These are phyloP conservation scores for Drosophila yakuba DNA, from an alignment of 1,140 invertebrate species.

Conservation along the genomic window DNA sequence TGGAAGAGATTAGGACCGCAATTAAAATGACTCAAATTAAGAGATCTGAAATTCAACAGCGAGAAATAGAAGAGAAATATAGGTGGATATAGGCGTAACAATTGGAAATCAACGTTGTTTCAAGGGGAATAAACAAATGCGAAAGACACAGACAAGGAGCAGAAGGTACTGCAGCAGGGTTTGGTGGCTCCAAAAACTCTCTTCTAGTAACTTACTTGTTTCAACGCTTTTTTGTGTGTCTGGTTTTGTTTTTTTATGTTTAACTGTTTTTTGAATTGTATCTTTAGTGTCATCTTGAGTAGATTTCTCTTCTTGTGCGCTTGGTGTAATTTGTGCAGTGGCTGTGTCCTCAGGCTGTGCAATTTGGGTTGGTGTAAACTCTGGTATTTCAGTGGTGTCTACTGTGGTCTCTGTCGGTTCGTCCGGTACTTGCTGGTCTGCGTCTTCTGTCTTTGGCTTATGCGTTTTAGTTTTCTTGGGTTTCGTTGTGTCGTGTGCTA, in stretches of 20 bases:
- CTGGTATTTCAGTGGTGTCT: constrained; percentile 52
- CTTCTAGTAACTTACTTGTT: constrained; percentile 83
- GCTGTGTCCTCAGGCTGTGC: constrained; percentile 80
- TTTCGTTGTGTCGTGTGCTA: constrained; percentile 36
- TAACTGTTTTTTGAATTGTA: constrained; percentile 76
- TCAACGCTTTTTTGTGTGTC: constrained; percentile 77
- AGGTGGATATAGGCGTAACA: constrained; percentile 43
- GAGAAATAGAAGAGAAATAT: constrained; percentile 32
- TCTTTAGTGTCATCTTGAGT: constrained; percentile 80
- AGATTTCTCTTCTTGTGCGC: constrained; percentile 74
- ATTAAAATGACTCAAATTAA: constrained; percentile 18
- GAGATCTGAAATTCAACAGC: constrained; percentile 23
- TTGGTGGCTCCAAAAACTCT: constrained; percentile 62
- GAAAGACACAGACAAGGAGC: constrained; percentile 71
- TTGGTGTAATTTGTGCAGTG: constrained; percentile 82
- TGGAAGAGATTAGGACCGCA: constrained; percentile 29
- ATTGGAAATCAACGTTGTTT: constrained; percentile 57
- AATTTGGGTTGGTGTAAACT: constrained; percentile 63
- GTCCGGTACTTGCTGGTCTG: constrained; percentile 45
- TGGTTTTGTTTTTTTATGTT: constrained; percentile 81
- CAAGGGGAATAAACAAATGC: constrained; percentile 58
- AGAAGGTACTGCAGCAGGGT: constrained; percentile 52
- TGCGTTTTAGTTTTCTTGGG: constrained; percentile 54
- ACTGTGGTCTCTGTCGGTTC: constrained; percentile 48
- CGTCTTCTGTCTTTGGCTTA: constrained; percentile 35